phyloP scores from a whole-genome alignment of 2,888 invertebrate species.

The Melanophora roralis region DNA sequence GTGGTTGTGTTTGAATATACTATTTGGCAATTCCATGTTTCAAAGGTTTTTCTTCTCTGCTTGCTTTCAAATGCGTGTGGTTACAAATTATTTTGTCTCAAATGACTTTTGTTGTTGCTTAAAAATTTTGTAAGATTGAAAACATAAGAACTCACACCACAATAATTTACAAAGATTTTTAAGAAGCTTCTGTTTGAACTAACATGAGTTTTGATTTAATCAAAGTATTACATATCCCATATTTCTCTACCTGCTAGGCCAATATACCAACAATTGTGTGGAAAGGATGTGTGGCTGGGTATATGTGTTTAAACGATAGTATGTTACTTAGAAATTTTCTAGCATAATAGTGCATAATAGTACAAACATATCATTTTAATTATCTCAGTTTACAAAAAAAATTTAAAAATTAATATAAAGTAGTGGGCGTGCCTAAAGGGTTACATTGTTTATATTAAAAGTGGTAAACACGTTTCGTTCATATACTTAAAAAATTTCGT shows the following conservation, averaged over 20 bases:
- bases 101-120: constrained; percentile 33
- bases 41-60: constrained; percentile 54
- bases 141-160: not conserved
- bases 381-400: too few relatives aligned
- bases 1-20: not conserved
- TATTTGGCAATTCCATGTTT: constrained; percentile 39
- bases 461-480: too few relatives aligned
- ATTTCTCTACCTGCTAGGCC: too few relatives aligned
- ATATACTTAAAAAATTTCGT: too few relatives aligned
- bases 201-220: not conserved
- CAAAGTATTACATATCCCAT: not conserved
- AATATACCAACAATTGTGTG: not conserved
- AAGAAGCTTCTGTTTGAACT: constrained; percentile 6
- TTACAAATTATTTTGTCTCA: constrained; percentile 51
- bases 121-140: not conserved
- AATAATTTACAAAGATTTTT: not conserved
- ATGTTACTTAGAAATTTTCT: too few relatives aligned
- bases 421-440: too few relatives aligned
- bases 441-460: too few relatives aligned
- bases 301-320: too few relatives aligned
- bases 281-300: not conserved
- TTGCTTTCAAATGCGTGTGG: constrained; percentile 50
- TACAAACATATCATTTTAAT: too few relatives aligned
- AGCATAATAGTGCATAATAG: too few relatives aligned
- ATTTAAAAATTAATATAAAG: too few relatives aligned